Evolutionary conservation across 2,797 vertebrate genomes (phyloP).

Genomic region (Sebastes matsubarae): DNA sequence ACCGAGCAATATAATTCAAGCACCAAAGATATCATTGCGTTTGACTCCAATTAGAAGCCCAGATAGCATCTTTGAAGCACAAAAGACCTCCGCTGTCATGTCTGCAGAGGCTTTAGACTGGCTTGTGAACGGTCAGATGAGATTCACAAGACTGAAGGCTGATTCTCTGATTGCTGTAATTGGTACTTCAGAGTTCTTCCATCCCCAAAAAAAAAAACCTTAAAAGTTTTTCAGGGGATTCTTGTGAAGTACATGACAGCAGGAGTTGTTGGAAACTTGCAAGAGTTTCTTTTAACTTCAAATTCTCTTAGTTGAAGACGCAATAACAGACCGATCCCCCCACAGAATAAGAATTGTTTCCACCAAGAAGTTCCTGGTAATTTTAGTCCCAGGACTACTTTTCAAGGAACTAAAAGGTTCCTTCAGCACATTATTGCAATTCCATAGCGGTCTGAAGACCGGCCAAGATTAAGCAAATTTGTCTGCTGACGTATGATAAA

Average conservation of each 20-base stretch:
- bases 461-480: background rate
- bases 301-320: background rate
- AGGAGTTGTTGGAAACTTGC: background rate
- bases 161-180: slow-evolving; percentile 51
- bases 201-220: background rate
- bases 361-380: background rate
- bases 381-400: background rate
- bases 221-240: background rate
- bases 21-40: slow-evolving; percentile 36
- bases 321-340: background rate
- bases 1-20: slow-evolving; percentile 30
- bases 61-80: slow-evolving; percentile 55
- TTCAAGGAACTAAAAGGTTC: background rate
- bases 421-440: background rate
- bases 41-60: slow-evolving; percentile 46
- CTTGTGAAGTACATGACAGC: background rate
- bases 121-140: slow-evolving; percentile 35
- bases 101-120: slow-evolving; percentile 29
- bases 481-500: background rate
- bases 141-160: slow-evolving; percentile 31
- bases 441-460: background rate
- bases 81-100: slow-evolving; percentile 26
- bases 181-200: slow-evolving; percentile 14
- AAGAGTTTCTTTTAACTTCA: background rate
- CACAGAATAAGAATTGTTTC: background rate